Evolutionary conservation across 2,113 vertebrate genomes (phyloP), one percentile per base, ranked within the genome.

Genomic region (Rhagologus leucostigma): DNA sequence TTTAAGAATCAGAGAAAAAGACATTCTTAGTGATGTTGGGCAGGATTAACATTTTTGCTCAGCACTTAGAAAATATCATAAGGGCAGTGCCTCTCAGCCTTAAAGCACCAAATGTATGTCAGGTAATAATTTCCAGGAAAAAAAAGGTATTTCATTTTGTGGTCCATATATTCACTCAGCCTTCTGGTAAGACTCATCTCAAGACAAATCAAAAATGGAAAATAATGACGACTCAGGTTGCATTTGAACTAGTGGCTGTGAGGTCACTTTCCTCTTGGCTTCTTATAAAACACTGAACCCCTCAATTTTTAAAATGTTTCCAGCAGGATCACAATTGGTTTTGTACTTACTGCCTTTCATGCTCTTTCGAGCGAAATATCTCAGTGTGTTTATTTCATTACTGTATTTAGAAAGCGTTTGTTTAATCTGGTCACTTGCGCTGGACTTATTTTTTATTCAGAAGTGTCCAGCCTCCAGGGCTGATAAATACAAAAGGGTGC

Each of bases 221-320:
- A 70, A 89, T 57, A 81, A 42, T 1, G 56, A 65, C 10, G 5
- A 59, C 39, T 86, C 14, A 18, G 27, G 30, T 55, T 91, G 50
- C 33, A 90, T 93, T 90, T 78, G 87, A 96, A 70, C 39, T 49
- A n/a, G 42, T 75, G 71, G 39, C 62, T 49, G 26, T 22, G 64
- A 78, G 52, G 84, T 89, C 69, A 59, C 32, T 88, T 95, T 95
- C 52, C 35, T 83, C 50, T 90, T 9, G 10, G 20, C 14, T 90
- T 39, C 39, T 84, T 84, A 75, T 77, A 87, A 86, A 95, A 63
- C 73, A 90, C 24, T 19, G 89, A 89, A 33, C 27, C 26, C 33
- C 39, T 89, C 70, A 77, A 59, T 87, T 95, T 90, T 90, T 20
- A 67, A 95, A 90, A 81, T 56, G 42, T 52, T 96, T 93, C 93